Conservation (phyloP, 2,797 vertebrate genomes). For the Okamejei kenojei region DNA sequence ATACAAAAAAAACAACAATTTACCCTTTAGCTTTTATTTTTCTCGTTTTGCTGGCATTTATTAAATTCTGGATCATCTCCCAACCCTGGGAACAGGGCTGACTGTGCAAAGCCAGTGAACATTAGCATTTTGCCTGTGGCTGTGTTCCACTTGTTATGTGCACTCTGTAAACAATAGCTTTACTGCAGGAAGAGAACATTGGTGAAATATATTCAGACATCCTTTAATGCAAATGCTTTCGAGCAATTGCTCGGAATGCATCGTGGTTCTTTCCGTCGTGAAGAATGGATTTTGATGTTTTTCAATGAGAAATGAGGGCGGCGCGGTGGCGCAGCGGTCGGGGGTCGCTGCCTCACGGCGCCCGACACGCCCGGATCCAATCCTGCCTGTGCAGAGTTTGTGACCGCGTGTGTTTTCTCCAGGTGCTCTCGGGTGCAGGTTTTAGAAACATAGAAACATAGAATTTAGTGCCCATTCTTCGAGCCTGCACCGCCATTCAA, state of each 20-base stretch:
- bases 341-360: no score
- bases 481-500: no score
- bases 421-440: no score
- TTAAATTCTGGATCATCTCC: neutral
- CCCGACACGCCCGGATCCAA: no score
- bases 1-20: neutral
- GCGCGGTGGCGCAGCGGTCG: no score
- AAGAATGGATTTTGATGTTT: neutral
- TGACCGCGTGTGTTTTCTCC: no score
- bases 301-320: neutral
- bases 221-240: neutral
- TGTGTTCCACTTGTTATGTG: neutral
- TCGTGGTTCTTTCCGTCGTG: no score
- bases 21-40: neutral
- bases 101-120: neutral
- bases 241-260: neutral
- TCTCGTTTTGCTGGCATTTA: neutral
- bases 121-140: slow-evolving; percentile 7
- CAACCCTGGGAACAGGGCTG: neutral
- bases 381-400: no score
- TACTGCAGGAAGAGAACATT: neutral
- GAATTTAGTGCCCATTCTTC: no score
- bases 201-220: neutral
- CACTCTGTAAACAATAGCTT: neutral
- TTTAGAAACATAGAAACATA: no score